Evolutionary conservation across 2,797 vertebrate genomes (phyloP).

Genomic region (Rhinichthys osculus): DNA sequence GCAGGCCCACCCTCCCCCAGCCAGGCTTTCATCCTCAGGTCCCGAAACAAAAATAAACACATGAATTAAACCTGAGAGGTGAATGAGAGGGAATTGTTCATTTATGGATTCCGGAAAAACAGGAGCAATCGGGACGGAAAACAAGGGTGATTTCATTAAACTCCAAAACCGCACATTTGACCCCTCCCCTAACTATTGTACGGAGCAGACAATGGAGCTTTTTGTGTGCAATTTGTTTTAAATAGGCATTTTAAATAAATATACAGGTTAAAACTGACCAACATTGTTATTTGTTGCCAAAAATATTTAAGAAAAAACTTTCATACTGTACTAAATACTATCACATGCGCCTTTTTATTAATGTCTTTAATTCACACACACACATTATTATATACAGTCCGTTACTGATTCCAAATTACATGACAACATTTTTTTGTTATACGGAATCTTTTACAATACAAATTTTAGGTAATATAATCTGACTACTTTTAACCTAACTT

Average conservation of each 20-base stretch:
- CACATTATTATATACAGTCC: too few species aligned
- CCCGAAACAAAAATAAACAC: constrained; percentile 72
- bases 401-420: too few species aligned
- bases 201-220: constrained; percentile 39
- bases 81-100: constrained; percentile 71
- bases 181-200: constrained; percentile 44
- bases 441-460: too few species aligned
- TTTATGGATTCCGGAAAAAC: constrained; percentile 69
- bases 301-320: not conserved
- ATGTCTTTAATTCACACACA: not conserved
- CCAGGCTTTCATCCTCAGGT: constrained; percentile 65
- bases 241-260: not conserved
- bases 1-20: constrained; percentile 58
- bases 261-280: not conserved
- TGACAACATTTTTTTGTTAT: too few species aligned
- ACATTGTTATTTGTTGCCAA: not conserved
- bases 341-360: not conserved
- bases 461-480: too few species aligned
- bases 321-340: not conserved
- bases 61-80: constrained; percentile 71
- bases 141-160: constrained; percentile 68
- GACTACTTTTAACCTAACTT: too few species aligned
- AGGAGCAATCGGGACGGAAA: constrained; percentile 71
- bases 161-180: constrained; percentile 63
- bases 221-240: not conserved